These are phyloP conservation scores for Vimba vimba DNA, from an alignment of 2,113 vertebrate species.

Conservation along the genomic window DNA sequence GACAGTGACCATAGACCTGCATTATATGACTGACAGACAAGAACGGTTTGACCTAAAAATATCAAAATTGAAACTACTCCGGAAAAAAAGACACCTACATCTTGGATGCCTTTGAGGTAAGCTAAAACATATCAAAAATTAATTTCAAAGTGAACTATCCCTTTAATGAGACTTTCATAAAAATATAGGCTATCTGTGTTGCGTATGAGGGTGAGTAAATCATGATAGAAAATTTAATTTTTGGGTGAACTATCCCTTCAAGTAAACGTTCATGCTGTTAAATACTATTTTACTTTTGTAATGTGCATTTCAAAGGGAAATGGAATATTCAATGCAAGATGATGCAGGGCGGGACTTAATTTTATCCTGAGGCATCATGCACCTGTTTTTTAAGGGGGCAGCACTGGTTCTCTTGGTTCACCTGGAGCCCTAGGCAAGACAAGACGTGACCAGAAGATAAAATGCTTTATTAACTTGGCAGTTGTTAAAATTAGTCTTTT, in stretches of 20 bases:
- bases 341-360: neutral
- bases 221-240: neutral
- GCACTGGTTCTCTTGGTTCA: neutral
- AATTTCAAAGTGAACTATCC: too few species aligned
- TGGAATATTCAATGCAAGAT: neutral
- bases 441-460: neutral
- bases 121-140: too few species aligned
- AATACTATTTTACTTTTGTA: neutral
- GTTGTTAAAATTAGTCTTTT: neutral
- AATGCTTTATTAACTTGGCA: neutral
- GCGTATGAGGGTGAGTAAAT: neutral
- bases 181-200: neutral
- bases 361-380: constrained; percentile 15
- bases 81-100: too few species aligned
- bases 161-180: neutral
- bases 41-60: too few species aligned
- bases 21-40: too few species aligned
- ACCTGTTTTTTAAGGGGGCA: neutral
- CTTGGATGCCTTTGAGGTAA: too few species aligned
- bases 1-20: too few species aligned
- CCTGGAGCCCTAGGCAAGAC: constrained; percentile 8
- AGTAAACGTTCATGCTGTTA: neutral
- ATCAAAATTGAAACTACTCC: too few species aligned
- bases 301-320: neutral
- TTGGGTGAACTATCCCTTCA: neutral